Evolutionary conservation across 2,888 invertebrate genomes (phyloP).

Genomic region (Cylloceria caligata): DNA sequence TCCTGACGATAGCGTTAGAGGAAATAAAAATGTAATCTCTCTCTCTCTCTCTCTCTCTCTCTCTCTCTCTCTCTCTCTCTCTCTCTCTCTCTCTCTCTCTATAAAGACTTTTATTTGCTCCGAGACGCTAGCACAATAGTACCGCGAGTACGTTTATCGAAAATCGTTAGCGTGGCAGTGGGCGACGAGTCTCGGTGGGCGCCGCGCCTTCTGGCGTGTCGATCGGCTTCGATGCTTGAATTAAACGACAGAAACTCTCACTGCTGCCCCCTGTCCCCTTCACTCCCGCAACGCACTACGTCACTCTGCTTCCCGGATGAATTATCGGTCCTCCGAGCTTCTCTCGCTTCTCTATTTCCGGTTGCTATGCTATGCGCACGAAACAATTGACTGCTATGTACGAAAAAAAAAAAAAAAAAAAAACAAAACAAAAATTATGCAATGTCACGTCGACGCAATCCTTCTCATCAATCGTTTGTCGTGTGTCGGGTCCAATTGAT

Average conservation of each 20-base stretch:
- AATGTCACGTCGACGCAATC: constrained; percentile 4
- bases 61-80: background rate
- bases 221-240: constrained; percentile 68
- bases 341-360: constrained; percentile 57
- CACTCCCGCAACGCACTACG: background rate
- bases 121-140: constrained; percentile 20
- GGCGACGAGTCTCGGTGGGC: constrained; percentile 52
- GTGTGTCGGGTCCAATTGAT: background rate
- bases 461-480: background rate
- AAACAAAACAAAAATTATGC: constrained; percentile 12
- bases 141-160: constrained; percentile 64
- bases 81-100: too few species aligned
- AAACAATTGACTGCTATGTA: constrained; percentile 45
- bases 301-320: constrained; percentile 47
- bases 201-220: constrained; percentile 64
- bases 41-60: background rate
- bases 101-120: background rate
- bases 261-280: constrained; percentile 13
- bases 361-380: constrained; percentile 43
- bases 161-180: constrained; percentile 65
- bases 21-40: too few species aligned
- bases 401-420: constrained; percentile 8
- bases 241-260: constrained; percentile 65
- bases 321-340: constrained; percentile 54
- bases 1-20: too few species aligned